Percentiles rank a stretch among this genome's conserved stretches.
Evolutionary conservation across 92 coral and sea anemone species (phyloP).

Genomic region (Porites divaricata): DNA sequence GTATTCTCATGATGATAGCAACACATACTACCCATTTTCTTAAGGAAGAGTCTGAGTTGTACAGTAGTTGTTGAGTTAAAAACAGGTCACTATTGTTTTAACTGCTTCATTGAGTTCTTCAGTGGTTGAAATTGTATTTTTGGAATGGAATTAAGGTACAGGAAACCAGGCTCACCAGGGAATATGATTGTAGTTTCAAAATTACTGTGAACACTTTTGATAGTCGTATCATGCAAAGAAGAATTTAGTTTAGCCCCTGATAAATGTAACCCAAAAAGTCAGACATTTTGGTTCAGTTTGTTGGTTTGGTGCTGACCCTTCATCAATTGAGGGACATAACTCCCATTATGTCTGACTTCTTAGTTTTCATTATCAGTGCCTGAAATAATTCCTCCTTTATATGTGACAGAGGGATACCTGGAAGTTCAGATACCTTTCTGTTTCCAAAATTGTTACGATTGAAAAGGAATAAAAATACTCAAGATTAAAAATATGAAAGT

Average conservation of each 20-base stretch:
- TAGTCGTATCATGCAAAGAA: too few species aligned
- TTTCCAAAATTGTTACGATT: conserved; percentile 12
- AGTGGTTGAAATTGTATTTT: background rate
- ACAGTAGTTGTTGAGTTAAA: conserved; percentile 4
- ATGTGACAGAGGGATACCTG: conserved; percentile 4
- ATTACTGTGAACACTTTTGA: too few species aligned
- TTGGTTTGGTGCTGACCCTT: conserved; percentile 19
- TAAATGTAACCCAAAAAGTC: conserved; percentile 7
- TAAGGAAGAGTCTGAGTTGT: conserved; percentile 14
- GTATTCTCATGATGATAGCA: conserved; percentile 14
- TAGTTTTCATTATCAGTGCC: conserved; percentile 13
- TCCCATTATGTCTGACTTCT: background rate
- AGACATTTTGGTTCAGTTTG: conserved; percentile 4
- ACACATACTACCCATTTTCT: conserved; percentile 7
- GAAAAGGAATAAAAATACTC: background rate
- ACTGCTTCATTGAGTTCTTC: background rate
- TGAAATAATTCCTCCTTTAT: conserved; percentile 1
- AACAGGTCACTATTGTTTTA: conserved; percentile 7
- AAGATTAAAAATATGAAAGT: background rate
- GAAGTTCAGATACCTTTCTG: conserved; percentile 3
- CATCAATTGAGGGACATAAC: conserved; percentile 8
- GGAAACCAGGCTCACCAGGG: background rate
- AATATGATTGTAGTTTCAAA: background rate
- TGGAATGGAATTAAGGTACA: background rate
- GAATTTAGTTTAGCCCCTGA: background rate